phyloP scores from a whole-genome alignment of 1,140 invertebrate species.

The Drosophila nasuta region DNA sequence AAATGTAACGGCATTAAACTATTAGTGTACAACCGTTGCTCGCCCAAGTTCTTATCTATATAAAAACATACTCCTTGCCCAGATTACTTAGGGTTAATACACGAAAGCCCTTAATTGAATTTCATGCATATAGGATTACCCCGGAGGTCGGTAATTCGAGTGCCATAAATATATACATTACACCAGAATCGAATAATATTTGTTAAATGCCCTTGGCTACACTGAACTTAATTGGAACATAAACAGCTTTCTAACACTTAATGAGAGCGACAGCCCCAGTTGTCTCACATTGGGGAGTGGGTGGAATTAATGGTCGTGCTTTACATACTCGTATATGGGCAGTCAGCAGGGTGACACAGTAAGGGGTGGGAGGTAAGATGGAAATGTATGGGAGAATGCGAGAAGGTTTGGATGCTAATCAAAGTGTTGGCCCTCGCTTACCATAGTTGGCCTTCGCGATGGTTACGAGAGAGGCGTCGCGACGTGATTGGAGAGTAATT shows the following conservation, averaged over 20 bases:
- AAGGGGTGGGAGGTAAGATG: not conserved
- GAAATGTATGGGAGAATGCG: not conserved
- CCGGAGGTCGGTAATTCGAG: constrained; percentile 1
- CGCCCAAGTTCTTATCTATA: too few relatives aligned
- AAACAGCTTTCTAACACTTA: constrained; percentile 51
- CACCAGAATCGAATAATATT: constrained; percentile 33
- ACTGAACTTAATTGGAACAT: constrained; percentile 44
- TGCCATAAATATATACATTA: constrained; percentile 5
- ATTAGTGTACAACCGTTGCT: too few relatives aligned
- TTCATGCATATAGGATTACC: not conserved
- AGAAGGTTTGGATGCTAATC: constrained; percentile 55
- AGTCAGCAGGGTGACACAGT: not conserved
- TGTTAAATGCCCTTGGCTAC: constrained; percentile 21
- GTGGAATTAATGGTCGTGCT: constrained; percentile 3
- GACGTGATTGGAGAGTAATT: constrained; percentile 75
- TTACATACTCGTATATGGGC: not conserved
- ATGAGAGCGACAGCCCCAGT: constrained; percentile 21
- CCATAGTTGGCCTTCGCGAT: constrained; percentile 4
- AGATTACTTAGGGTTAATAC: not conserved
- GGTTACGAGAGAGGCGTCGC: constrained; percentile 42
- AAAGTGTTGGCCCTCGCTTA: constrained; percentile 29
- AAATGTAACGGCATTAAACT: too few relatives aligned
- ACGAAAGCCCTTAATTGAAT: not conserved
- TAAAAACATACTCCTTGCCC: too few relatives aligned
- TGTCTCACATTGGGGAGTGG: too few relatives aligned